phyloP scores from a whole-genome alignment of 1,140 invertebrate species.

The Bursaphelenchus mucronatus region DNA sequence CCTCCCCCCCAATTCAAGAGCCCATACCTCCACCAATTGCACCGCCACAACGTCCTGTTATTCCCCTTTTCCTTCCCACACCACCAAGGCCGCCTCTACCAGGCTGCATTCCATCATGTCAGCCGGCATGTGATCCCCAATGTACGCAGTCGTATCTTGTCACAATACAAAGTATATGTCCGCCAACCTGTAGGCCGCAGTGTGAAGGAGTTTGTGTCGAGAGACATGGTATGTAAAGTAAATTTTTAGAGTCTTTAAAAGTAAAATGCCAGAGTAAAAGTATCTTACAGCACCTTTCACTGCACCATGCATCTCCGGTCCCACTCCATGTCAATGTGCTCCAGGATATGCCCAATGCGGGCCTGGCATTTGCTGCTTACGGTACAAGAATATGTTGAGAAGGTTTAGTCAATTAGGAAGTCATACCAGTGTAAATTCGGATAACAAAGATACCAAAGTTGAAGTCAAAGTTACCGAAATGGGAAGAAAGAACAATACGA shows the following conservation, averaged over 20 bases:
- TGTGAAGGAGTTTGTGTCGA: constrained; percentile 18
- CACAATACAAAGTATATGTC: constrained; percentile 25
- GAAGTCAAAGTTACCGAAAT: too few species aligned
- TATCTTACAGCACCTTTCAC: constrained; percentile 24
- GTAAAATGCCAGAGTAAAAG: neutral
- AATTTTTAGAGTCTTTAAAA: constrained; percentile 8
- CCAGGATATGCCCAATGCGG: constrained; percentile 31
- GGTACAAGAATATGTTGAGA: constrained; percentile 36
- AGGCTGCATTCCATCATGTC: constrained; percentile 18
- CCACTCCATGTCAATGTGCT: constrained; percentile 25
- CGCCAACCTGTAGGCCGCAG: constrained; percentile 2
- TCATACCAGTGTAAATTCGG: too few species aligned
- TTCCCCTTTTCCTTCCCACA: constrained; percentile 11
- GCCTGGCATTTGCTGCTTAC: constrained; percentile 20
- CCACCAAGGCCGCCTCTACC: constrained; percentile 1
- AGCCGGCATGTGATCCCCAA: constrained; percentile 16
- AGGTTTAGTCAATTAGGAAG: constrained; percentile 14
- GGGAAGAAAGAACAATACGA: too few species aligned
- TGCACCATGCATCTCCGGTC: constrained; percentile 9
- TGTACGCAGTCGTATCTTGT: constrained; percentile 22
- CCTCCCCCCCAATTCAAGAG: neutral
- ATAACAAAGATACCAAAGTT: too few species aligned
- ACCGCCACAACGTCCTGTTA: constrained; percentile 7
- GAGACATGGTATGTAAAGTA: neutral
- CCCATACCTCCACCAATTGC: constrained; percentile 1